Base-by-base conservation (phyloP, 2,797 vertebrate species). In the Falco rusticolus region DNA sequence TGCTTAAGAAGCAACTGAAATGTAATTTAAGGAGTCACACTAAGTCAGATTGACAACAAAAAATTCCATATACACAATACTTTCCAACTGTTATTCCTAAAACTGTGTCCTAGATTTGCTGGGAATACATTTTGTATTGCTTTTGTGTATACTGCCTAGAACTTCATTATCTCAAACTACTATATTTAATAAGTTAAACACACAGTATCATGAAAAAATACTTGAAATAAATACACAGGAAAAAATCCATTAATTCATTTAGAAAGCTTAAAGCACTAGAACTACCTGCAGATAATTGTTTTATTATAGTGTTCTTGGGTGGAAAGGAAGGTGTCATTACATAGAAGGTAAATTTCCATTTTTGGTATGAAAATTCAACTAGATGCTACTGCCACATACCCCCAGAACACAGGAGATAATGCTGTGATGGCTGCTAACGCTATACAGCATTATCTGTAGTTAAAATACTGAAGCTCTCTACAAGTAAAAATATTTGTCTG, bases 1-100 rank as follows among this genome's bases (percentile, higher is more conserved):
- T 41, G 79, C 80, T 86, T 72, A 94, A 94, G 53, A 72, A 90
- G 60, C 31, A 84, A 92, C 48, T 54, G 77, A 87, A 90, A 85
- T 64, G 50, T 72, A 34, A 93, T 41, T 68, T 66, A 53, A 78
- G 53, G 24, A 53, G 63, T 77, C 64, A 34, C 18, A 53, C 45
- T 68, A 59, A 86, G 56, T 54, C 34, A 78, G 39, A 70, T 57
- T 59, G 51, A 74, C 4, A n/a, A 53, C 6, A 56, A 93, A 92
- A 94, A 76, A 68, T 33, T 79, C 88, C 78, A 80, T 3, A 53
- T 11, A 33, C 14, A 82, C 18, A 3, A 29, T 24, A 79, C 37
- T 76, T 87, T 59, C 33, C 54, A 61, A 39, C 0, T 72, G 64
- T 33, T 54, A n/a, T 50, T 74, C 71, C 69, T 70, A 60, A 74